A percentile compares a stretch with the other conserved stretches of the same genome.
Evolutionary conservation across 2,113 vertebrate genomes (phyloP).

Genomic region (Rousettus leschenaultii): DNA sequence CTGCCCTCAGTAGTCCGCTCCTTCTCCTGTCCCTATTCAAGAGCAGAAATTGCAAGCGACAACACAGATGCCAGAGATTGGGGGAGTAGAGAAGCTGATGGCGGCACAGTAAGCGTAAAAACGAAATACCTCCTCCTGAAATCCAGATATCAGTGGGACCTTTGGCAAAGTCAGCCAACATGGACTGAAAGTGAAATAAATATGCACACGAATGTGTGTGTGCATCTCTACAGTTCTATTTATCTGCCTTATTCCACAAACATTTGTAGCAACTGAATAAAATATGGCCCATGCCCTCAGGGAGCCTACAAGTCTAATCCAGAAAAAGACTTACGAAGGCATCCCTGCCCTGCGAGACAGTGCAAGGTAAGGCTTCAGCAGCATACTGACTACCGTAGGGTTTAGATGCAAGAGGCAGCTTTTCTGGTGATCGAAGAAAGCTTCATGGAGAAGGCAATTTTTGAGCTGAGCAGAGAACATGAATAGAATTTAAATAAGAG

Average conservation of each 20-base stretch:
- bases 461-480: not conserved
- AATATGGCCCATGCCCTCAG: not conserved
- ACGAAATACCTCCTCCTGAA: not conserved
- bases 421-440: not conserved
- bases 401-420: not conserved
- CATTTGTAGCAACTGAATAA: not conserved
- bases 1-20: not conserved
- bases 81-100: not conserved
- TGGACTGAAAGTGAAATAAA: not conserved
- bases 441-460: not conserved
- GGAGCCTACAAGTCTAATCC: not conserved
- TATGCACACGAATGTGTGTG: too few species aligned
- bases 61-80: not conserved
- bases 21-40: not conserved
- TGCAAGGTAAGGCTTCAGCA: too few species aligned
- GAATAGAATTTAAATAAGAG: not conserved
- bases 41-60: not conserved
- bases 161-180: not conserved
- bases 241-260: not conserved
- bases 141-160: not conserved
- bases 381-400: fast-evolving
- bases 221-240: not conserved
- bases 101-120: not conserved
- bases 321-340: not conserved
- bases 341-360: not conserved